A percentile compares a stretch with the other conserved stretches of the same genome.
Evolutionary conservation across 2,888 invertebrate genomes (phyloP).

Genomic region (Tipula helvola): DNA sequence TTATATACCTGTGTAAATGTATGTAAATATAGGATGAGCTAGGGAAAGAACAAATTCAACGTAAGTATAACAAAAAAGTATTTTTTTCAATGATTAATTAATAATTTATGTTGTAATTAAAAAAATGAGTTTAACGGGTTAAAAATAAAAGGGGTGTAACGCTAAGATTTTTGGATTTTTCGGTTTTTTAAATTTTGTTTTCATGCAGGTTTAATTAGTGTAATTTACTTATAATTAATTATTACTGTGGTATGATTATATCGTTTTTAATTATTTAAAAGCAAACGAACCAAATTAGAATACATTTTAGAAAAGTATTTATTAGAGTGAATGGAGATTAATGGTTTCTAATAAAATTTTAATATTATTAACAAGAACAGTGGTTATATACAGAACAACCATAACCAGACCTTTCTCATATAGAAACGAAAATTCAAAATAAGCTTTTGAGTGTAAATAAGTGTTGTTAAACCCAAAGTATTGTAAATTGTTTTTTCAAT

Average conservation of each 20-base stretch:
- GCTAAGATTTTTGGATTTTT: background rate
- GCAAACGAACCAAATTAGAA: background rate
- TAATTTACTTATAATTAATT: background rate
- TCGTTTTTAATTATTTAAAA: background rate
- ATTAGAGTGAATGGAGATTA: no score
- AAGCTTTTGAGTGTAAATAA: no score
- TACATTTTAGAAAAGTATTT: no score
- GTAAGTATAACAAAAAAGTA: slow-evolving; percentile 41
- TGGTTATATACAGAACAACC: no score
- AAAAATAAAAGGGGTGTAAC: background rate
- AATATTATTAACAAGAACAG: no score
- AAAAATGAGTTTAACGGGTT: background rate
- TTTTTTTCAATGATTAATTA: background rate
- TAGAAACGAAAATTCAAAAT: no score
- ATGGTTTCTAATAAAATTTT: no score
- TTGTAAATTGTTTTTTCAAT: no score
- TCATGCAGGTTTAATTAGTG: background rate
- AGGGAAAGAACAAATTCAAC: slow-evolving; percentile 60
- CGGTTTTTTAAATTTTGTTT: background rate
- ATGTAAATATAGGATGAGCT: slow-evolving; percentile 54
- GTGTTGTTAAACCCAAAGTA: no score
- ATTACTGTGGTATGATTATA: background rate
- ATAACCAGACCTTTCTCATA: no score
- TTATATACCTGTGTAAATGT: background rate
- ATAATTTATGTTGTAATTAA: background rate